Conservation (phyloP, 2,888 invertebrate genomes). For the Synanthedon tipuliformis region DNA sequence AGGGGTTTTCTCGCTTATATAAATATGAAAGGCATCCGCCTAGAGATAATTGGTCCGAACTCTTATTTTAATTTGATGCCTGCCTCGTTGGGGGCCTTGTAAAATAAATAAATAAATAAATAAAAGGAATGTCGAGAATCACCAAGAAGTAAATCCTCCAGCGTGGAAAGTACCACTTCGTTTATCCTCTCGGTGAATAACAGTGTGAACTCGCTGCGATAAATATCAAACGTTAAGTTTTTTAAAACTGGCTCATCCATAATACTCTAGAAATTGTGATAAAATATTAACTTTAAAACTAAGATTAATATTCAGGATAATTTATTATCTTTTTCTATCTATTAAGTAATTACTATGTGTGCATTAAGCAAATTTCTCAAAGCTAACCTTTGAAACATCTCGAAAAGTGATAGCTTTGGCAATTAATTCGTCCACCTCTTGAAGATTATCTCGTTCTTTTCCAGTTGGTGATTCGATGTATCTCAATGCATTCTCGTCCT, state of each 20-base stretch:
- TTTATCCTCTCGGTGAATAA: slow-evolving; percentile 37
- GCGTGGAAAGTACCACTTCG: slow-evolving; percentile 20
- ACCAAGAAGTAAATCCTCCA: slow-evolving; percentile 50
- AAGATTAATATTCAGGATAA: too few relatives aligned
- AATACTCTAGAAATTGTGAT: slow-evolving; percentile 24
- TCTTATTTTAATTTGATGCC: too few relatives aligned
- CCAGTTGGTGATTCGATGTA: slow-evolving; percentile 25
- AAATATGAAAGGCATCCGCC: too few relatives aligned
- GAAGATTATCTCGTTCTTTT: slow-evolving; percentile 29
- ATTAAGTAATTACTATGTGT: too few relatives aligned
- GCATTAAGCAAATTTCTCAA: background rate
- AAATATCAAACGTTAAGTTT: slow-evolving; percentile 43
- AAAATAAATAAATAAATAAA: too few relatives aligned
- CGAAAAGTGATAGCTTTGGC: slow-evolving; percentile 50
- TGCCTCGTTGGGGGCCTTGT: too few relatives aligned
- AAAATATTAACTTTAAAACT: background rate
- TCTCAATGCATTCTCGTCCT: slow-evolving; percentile 28
- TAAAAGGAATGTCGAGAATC: background rate
- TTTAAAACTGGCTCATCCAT: slow-evolving; percentile 33
- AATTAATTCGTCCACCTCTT: slow-evolving; percentile 47
- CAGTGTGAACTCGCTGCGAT: slow-evolving; percentile 45
- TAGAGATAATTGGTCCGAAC: too few relatives aligned
- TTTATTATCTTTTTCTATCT: too few relatives aligned
- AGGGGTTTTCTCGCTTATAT: too few relatives aligned
- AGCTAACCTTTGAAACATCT: slow-evolving; percentile 40